Conservation (phyloP, 2,888 invertebrate species). For the Tiliacea aurago region DNA sequence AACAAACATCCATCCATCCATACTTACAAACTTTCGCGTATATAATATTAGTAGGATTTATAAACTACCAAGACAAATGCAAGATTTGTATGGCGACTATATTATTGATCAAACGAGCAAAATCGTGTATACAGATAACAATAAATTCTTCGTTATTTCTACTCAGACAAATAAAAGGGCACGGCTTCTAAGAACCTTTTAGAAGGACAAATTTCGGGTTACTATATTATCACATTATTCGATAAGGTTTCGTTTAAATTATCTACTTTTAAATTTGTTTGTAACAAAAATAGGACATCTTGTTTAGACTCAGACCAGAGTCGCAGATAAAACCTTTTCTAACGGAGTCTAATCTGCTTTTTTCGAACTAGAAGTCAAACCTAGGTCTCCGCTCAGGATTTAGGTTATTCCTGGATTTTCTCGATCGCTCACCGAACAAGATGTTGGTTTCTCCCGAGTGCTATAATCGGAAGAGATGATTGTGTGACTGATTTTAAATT, state of each 20-base stretch:
- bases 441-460: constrained; percentile 3
- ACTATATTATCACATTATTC: not conserved
- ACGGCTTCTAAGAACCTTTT: not conserved
- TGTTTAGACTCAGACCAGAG: not conserved
- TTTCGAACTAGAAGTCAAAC: constrained; percentile 11
- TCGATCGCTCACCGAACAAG: not conserved
- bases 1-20: no score
- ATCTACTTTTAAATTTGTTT: not conserved
- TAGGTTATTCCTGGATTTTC: constrained; percentile 29
- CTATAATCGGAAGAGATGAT: not conserved
- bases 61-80: not conserved
- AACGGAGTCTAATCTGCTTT: not conserved
- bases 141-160: not conserved
- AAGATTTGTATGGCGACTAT: not conserved
- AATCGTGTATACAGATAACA: not conserved
- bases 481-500: not conserved
- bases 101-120: not conserved
- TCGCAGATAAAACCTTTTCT: constrained; percentile 13
- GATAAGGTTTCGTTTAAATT: not conserved
- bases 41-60: no score
- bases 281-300: not conserved
- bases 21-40: no score
- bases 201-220: constrained; percentile 3
- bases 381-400: constrained; percentile 14
- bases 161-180: constrained; percentile 7